Conservation (phyloP, 37 sponge, comb jelly and placozoan species). For the Agelas oroides region DNA sequence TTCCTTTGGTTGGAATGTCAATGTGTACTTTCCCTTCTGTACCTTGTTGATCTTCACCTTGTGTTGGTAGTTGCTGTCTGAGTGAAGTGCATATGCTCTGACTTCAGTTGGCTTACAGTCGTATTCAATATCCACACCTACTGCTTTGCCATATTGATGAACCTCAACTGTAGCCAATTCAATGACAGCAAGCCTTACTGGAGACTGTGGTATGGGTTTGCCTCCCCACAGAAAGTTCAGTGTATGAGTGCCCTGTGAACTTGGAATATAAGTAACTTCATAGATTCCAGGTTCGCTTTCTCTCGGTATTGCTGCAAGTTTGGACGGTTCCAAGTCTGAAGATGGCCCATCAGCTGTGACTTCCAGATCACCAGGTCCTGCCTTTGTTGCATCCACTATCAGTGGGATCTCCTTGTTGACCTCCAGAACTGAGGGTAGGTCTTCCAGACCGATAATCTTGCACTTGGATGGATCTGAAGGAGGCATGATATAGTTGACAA, state of each 20-base stretch:
- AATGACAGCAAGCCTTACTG: neutral
- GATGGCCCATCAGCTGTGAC: slow-evolving; percentile 33
- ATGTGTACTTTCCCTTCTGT: slow-evolving; percentile 27
- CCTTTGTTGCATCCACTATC: slow-evolving; percentile 54
- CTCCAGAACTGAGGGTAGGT: neutral
- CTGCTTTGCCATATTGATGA: slow-evolving; percentile 33
- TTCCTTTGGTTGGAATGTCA: slow-evolving; percentile 42
- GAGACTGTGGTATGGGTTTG: neutral
- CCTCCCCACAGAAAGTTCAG: slow-evolving; percentile 37
- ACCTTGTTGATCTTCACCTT: slow-evolving; percentile 68
- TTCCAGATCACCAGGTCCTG: slow-evolving; percentile 59
- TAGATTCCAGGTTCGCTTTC: neutral
- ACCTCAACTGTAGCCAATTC: neutral
- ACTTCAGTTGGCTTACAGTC: slow-evolving; percentile 53
- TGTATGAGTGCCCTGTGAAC: slow-evolving; percentile 45
- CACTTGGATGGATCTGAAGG: neutral
- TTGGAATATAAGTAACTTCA: slow-evolving; percentile 34
- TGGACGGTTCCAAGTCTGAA: slow-evolving; percentile 8
- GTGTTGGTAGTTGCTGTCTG: slow-evolving; percentile 29
- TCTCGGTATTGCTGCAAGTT: neutral
- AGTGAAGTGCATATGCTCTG: slow-evolving; percentile 27
- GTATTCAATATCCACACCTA: slow-evolving; percentile 22
- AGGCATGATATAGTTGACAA: neutral
- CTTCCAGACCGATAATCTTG: neutral
- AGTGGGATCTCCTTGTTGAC: slow-evolving; percentile 17